These are phyloP conservation scores for Luperina testacea DNA, from an alignment of 2,888 invertebrate genomes.

Conservation along the genomic window DNA sequence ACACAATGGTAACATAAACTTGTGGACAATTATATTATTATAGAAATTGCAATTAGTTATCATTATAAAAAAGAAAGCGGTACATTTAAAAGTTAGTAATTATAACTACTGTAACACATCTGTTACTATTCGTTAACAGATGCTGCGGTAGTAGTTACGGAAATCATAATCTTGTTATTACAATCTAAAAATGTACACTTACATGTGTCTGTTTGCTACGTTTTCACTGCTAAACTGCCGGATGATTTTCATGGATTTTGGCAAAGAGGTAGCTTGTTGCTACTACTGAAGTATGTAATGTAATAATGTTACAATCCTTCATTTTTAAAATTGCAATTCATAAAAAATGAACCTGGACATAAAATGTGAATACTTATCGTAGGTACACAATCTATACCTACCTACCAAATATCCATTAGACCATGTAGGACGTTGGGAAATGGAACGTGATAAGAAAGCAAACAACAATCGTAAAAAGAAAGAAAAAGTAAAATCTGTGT, in stretches of 20 bases:
- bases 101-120: constrained; percentile 6
- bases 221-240: not conserved
- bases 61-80: constrained; percentile 25
- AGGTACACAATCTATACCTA: not conserved
- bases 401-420: constrained; percentile 7
- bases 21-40: constrained; percentile 2
- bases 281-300: too few relatives aligned
- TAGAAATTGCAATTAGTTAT: not conserved
- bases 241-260: not conserved
- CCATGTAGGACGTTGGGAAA: not conserved
- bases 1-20: not conserved
- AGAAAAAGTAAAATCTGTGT: not conserved
- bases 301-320: not conserved
- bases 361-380: constrained; percentile 7
- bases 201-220: not conserved
- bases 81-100: constrained; percentile 19
- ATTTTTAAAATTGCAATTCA: not conserved
- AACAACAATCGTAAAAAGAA: not conserved
- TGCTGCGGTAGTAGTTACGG: not conserved
- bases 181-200: not conserved
- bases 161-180: not conserved
- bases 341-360: not conserved
- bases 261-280: not conserved
- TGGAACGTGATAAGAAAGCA: constrained; percentile 7
- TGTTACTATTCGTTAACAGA: not conserved